Evolutionary conservation across 2,888 invertebrate species (phyloP).

Genomic region (Tanypteryx hageni): DNA sequence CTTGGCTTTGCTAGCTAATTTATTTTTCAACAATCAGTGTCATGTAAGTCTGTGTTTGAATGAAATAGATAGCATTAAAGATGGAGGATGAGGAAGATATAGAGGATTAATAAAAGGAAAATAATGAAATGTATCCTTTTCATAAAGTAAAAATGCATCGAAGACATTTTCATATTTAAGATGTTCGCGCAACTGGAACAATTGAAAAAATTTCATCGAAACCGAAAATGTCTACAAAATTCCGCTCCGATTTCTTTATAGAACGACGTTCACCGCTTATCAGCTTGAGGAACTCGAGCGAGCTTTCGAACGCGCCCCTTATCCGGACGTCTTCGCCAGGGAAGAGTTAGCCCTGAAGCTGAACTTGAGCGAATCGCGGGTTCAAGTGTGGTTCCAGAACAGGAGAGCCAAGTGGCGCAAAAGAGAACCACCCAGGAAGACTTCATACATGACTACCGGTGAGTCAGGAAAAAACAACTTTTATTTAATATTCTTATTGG

Average conservation of each 20-base stretch:
- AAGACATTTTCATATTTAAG: too few species aligned
- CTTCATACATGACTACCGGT: slow-evolving; percentile 78
- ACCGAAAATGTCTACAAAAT: background rate
- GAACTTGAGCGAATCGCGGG: slow-evolving; percentile 87
- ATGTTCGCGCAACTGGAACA: too few species aligned
- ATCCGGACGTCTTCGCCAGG: slow-evolving; percentile 96
- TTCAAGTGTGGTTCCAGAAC: slow-evolving; percentile 91
- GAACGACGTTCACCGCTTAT: slow-evolving; percentile 97
- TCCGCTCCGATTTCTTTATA: slow-evolving; percentile 75
- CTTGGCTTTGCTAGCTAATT: too few species aligned
- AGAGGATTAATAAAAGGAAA: too few species aligned
- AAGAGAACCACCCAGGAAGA: slow-evolving; percentile 94
- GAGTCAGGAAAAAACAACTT: background rate
- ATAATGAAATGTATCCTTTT: too few species aligned
- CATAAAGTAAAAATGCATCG: too few species aligned
- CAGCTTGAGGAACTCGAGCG: slow-evolving; percentile 95
- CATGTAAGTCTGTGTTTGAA: too few species aligned
- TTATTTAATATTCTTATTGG: too few species aligned
- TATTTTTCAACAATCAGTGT: too few species aligned
- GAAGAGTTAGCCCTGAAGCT: slow-evolving; percentile 95
- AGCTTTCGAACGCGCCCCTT: slow-evolving; percentile 96
- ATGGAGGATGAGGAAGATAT: too few species aligned
- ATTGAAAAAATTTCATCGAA: background rate
- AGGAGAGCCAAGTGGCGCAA: slow-evolving; percentile 96
- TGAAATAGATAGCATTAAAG: too few species aligned